Conservation (phyloP, 2,888 invertebrate species). For the Choreutis nemorana region DNA sequence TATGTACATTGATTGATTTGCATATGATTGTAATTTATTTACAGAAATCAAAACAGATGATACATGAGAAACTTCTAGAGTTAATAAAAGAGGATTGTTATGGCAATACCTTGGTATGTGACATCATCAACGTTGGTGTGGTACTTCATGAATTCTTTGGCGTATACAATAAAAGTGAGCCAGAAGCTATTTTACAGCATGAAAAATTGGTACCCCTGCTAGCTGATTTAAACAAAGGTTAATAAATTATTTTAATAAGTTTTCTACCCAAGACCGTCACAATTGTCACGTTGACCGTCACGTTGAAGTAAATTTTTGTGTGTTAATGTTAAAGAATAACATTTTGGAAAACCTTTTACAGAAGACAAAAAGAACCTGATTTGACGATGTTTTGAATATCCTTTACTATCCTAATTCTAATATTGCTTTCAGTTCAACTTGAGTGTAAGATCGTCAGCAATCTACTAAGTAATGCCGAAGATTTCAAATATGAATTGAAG, state of each 20-base stretch:
- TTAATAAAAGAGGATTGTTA: constrained; percentile 25
- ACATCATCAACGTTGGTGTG: constrained; percentile 36
- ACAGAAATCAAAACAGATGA: constrained; percentile 50
- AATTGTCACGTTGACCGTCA: no score
- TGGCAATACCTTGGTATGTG: constrained; percentile 24
- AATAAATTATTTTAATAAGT: background rate
- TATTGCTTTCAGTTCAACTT: constrained; percentile 37
- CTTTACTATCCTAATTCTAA: no score
- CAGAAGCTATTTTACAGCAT: constrained; percentile 32
- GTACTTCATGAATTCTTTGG: constrained; percentile 38
- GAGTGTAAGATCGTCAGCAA: constrained; percentile 54
- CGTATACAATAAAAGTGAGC: constrained; percentile 38
- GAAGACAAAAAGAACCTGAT: no score
- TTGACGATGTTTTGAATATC: no score
- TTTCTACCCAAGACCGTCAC: no score
- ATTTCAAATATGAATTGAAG: constrained; percentile 27
- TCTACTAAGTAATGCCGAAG: constrained; percentile 22
- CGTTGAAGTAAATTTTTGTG: constrained; percentile 6
- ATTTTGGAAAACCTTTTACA: no score
- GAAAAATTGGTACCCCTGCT: constrained; percentile 30
- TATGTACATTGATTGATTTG: background rate
- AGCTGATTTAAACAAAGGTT: constrained; percentile 44
- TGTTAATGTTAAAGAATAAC: no score
- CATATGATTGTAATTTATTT: constrained; percentile 12
- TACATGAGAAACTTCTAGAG: constrained; percentile 35